These are phyloP conservation scores for Tetragnatha versicolor DNA, from an alignment of 1,140 invertebrate genomes.

Conservation along the genomic window DNA sequence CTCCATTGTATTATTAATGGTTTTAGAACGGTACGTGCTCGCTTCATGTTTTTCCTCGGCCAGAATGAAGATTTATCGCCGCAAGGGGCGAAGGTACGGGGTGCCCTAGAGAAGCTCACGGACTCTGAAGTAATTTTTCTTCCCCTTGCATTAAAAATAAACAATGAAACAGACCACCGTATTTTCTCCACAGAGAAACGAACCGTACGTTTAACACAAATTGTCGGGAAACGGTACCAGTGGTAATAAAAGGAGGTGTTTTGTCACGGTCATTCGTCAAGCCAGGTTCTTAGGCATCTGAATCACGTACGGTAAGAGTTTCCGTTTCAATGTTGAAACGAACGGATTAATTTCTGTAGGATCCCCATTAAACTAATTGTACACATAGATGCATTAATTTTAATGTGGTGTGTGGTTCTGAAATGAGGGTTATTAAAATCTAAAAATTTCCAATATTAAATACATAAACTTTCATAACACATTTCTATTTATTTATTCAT, in stretches of 20 bases:
- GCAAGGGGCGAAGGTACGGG: not conserved
- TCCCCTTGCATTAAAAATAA: conserved; percentile 40
- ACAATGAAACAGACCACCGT: conserved; percentile 26
- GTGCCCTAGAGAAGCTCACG: not conserved
- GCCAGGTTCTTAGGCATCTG: not conserved
- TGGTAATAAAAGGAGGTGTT: conserved; percentile 31
- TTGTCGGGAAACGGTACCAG: not conserved
- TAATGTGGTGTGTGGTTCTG: too few species aligned
- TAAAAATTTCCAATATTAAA: too few species aligned
- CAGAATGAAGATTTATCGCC: conserved; percentile 46
- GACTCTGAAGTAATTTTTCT: conserved; percentile 28
- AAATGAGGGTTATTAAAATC: too few species aligned
- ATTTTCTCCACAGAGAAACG: not conserved
- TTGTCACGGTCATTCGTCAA: conserved; percentile 20
- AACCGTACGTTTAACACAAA: not conserved
- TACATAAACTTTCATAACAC: too few species aligned
- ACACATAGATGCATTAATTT: too few species aligned
- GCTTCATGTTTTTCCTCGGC: conserved; percentile 13
- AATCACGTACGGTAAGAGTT: not conserved
- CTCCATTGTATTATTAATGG: conserved; percentile 41
- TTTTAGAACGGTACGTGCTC: conserved; percentile 18
- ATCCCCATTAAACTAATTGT: too few species aligned
- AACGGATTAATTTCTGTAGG: not conserved
- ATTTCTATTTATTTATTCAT: too few species aligned
- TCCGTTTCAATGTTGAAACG: not conserved